Evolutionary conservation across 2,113 vertebrate species (phyloP), one percentile per base, ranked within the genome.

Genomic region (Smithornis capensis): DNA sequence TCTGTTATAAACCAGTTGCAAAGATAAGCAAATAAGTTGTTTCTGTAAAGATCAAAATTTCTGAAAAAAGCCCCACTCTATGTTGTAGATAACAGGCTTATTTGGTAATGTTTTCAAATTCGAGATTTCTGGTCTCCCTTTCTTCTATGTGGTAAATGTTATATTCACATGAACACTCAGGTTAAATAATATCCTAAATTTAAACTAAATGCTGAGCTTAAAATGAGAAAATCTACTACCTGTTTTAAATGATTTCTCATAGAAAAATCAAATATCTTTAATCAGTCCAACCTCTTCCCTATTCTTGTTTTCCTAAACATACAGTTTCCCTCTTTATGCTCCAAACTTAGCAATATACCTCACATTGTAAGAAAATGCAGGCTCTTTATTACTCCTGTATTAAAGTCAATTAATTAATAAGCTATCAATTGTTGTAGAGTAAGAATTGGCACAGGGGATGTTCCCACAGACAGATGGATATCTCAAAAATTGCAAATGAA

Each of bases 21-120:
- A 62, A 78, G 5, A 18, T 45, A 68, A 87, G 50, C 6, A 70
- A 7, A 23, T 38, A 74, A 73, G 1, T 1, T 56, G 7, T 1
- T 65, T 92, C 64, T 40, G 21, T 7, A 73, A 1, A 56, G 12
- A 35, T 27, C 69, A 64, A 60, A 67, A 77, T 42, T 44, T n/a
- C 12, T 62, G 14, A 6, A 59, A 35, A 28, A 40, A 42, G 1
- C 5, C 7, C 4, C 2, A 3, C 3, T 1, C 14, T 24, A 12
- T 42, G 4, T 19, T 5, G 2, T n/a, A 3, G 7, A 4, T 28
- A 63, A 63, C 14, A n/a, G 1, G 35, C 11, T 49, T 76, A 64
- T 16, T 59, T 67, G 10, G 7, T 7, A 56, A 25, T 2, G 1
- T 6, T n/a, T 64, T 60, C 29, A 44, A 44, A 60, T 89, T 73